phyloP scores from a whole-genome alignment of 2,113 vertebrate genomes.

The Urocitellus parryii region DNA sequence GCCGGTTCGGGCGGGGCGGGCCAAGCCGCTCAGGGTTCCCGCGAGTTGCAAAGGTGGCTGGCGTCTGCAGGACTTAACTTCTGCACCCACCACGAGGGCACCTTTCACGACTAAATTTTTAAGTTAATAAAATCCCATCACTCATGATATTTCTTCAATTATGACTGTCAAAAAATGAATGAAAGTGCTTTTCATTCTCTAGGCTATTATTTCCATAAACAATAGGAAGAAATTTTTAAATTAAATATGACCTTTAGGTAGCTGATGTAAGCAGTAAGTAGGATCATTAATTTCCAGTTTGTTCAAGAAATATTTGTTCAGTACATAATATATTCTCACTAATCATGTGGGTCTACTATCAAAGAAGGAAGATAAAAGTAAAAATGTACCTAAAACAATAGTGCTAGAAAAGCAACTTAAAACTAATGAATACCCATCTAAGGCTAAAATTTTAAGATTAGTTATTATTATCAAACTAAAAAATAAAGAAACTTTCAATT shows the following conservation, averaged over 20 bases:
- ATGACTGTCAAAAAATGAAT: not conserved
- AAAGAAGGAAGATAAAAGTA: not conserved
- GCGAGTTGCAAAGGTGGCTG: no score
- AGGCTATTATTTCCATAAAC: not conserved
- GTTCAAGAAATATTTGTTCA: conserved; percentile 34
- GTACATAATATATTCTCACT: not conserved
- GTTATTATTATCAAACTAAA: conserved; percentile 19
- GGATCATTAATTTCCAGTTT: conserved; percentile 16
- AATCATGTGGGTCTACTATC: not conserved
- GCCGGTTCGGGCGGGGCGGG: no score
- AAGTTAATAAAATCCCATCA: not conserved
- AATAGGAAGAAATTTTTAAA: not conserved
- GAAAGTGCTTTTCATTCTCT: not conserved
- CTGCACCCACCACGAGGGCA: no score
- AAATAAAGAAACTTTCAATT: not conserved
- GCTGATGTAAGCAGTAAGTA: not conserved
- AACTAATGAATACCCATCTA: not conserved
- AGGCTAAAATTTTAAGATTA: not conserved
- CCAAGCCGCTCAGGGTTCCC: no score
- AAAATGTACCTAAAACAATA: not conserved
- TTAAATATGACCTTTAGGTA: not conserved
- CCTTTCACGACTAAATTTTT: not conserved
- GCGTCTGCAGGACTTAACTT: no score
- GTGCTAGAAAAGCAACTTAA: not conserved
- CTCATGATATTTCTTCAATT: not conserved